Percentiles rank a stretch among this genome's conserved stretches.
Evolutionary conservation across 2,113 vertebrate genomes (phyloP).

Genomic region (Cyanistes caeruleus): DNA sequence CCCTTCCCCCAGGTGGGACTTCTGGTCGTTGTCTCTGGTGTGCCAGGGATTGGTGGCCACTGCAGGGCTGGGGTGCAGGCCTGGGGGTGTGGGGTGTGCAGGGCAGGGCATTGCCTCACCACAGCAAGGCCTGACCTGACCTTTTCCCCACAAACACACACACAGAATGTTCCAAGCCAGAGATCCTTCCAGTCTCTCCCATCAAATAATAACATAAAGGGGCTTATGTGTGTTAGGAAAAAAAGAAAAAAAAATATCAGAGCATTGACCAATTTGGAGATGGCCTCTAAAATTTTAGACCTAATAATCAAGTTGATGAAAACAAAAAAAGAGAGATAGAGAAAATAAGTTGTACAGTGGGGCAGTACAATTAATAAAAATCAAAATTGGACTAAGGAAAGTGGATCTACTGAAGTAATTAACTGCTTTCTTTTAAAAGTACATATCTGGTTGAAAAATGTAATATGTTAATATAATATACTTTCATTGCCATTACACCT

Average conservation of each 20-base stretch:
- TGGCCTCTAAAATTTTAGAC: not conserved
- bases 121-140: fast-evolving
- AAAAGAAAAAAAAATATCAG: not conserved
- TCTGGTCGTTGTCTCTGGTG: not conserved
- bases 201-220: not conserved
- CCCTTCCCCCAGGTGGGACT: too few species aligned
- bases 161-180: fast-evolving
- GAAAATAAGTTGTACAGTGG: not conserved
- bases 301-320: not conserved
- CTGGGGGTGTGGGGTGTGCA: not conserved
- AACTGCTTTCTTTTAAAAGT: not conserved
- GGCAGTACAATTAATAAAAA: not conserved
- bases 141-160: fast-evolving
- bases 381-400: not conserved
- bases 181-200: not conserved
- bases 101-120: fast-evolving
- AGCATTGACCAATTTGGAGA: not conserved
- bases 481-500: not conserved
- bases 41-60: not conserved
- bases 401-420: not conserved
- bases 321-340: not conserved
- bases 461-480: not conserved
- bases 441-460: not conserved
- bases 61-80: not conserved
- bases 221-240: not conserved